Evolutionary conservation across 2,113 vertebrate species (phyloP), one percentile per base, ranked within the genome.

Genomic region (Anarhynchus alexandrinus): DNA sequence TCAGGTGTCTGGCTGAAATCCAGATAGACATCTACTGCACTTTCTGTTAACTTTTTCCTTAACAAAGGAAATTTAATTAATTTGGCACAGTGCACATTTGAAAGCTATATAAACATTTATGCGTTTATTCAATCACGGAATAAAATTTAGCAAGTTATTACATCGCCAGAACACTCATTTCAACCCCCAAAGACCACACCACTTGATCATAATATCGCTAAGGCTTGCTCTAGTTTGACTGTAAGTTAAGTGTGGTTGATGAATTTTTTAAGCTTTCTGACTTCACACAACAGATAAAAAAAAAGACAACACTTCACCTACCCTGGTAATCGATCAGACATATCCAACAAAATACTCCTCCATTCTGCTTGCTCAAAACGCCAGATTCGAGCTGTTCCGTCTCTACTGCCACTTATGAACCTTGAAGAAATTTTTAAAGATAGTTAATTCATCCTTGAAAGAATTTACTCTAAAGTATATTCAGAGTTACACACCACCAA

Each of bases 331-430:
- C 97, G 98, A 57, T 98, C 98, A 1, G 99, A 98, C 99, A 99
- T 99, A 90, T 99, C 99, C 96, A 99, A 96, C 51, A 99, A 92
- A 96, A 99, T 96, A 93, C 98, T 99, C 70, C 98, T 98, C 99
- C 99, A 99, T 40, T 99, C 99, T 80, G 99, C 98, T 72, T 99
- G 98, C 79, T 99, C 98, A 20, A 99, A 99, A 66, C 90, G 98
- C 99, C 99, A 99, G 93, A 99, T 99, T 17, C 99, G 97, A 18
- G 99, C 99, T 15, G 99, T 99, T 59, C 99, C 99, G 91, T 99
- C 99, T 88, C 99, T 98, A 97, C 99, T 99, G 80, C 99, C 99
- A 93, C 99, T 99, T 88, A 99, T 98, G 95, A 99, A 99, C 98
- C 99, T 98, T 99, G 85, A 95, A 51, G 47, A 82, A 94, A 30